phyloP scores from a whole-genome alignment of 1,140 invertebrate species.

The Aethina tumida region DNA sequence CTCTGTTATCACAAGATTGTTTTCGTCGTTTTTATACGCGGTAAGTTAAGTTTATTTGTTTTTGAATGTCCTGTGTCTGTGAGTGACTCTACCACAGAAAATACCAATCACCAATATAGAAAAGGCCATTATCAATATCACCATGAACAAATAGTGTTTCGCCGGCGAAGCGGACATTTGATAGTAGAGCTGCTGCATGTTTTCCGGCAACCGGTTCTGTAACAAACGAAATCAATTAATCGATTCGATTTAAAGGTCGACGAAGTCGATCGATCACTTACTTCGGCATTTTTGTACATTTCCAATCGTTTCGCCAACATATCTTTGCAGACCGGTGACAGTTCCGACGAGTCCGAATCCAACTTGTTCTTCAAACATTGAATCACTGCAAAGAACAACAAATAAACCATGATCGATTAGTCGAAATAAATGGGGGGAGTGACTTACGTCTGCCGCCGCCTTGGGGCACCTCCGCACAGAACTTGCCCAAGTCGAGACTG shows the following conservation, averaged over 20 bases:
- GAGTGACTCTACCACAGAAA: conserved; percentile 67
- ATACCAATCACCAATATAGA: conserved; percentile 72
- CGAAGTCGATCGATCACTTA: conserved; percentile 44
- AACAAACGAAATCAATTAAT: conserved; percentile 6
- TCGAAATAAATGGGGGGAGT: neutral
- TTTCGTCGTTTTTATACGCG: too few relatives aligned
- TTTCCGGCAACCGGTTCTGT: conserved; percentile 44
- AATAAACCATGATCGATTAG: conserved; percentile 6
- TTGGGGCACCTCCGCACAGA: conserved; percentile 70
- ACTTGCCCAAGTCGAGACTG: conserved; percentile 68
- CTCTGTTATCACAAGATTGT: too few relatives aligned
- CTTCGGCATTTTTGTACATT: conserved; percentile 81
- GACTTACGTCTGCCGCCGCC: conserved; percentile 77
- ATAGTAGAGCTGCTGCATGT: conserved; percentile 58
- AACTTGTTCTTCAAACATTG: conserved; percentile 68
- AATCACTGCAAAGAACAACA: conserved; percentile 54
- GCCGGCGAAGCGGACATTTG: conserved; percentile 61
- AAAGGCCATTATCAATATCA: conserved; percentile 58
- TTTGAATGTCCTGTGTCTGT: conserved; percentile 37
- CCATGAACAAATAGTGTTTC: conserved; percentile 65
- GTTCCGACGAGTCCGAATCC: conserved; percentile 50
- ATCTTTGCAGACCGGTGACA: conserved; percentile 66
- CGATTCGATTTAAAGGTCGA: neutral
- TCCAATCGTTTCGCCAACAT: conserved; percentile 71
- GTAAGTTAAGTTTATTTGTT: conserved; percentile 35